Evolutionary conservation across 2,888 invertebrate species (phyloP).

Genomic region (Stenolophus ochropezus): DNA sequence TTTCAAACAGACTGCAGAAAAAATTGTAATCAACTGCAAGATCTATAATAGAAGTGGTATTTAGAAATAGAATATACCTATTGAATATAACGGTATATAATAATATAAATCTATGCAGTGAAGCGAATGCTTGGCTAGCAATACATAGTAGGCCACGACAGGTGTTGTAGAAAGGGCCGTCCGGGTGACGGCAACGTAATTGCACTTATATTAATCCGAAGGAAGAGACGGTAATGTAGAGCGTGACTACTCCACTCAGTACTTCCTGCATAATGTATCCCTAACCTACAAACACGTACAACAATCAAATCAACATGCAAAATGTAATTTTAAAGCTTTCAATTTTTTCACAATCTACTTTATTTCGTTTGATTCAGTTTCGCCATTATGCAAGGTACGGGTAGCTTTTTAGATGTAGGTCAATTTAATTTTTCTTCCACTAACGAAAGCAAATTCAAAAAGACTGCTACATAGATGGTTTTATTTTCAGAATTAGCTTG

Average conservation of each 20-base stretch:
- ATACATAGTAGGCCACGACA: conserved; percentile 28
- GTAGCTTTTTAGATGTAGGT: neutral
- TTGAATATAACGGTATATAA: no score
- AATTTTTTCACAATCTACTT: neutral
- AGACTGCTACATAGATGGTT: neutral
- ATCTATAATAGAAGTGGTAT: no score
- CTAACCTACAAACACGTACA: conserved; percentile 43
- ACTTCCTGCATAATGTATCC: conserved; percentile 36
- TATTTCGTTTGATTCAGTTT: conserved; percentile 19
- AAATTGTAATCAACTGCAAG: no score
- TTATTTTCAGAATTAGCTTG: neutral
- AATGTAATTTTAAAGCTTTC: conserved; percentile 18
- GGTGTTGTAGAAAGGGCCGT: conserved; percentile 8
- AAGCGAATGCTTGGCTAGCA: no score
- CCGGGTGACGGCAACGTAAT: conserved; percentile 36
- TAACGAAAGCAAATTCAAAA: neutral
- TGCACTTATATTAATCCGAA: conserved; percentile 50
- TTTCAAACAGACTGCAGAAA: no score
- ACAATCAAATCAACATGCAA: conserved; percentile 16
- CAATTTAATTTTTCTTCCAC: neutral
- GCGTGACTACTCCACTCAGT: conserved; percentile 11
- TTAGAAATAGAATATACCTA: no score
- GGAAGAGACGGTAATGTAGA: conserved; percentile 34
- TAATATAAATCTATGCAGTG: no score
- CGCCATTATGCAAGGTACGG: neutral